phyloP scores from a whole-genome alignment of 2,797 vertebrate species.

The Spea hammondii region DNA sequence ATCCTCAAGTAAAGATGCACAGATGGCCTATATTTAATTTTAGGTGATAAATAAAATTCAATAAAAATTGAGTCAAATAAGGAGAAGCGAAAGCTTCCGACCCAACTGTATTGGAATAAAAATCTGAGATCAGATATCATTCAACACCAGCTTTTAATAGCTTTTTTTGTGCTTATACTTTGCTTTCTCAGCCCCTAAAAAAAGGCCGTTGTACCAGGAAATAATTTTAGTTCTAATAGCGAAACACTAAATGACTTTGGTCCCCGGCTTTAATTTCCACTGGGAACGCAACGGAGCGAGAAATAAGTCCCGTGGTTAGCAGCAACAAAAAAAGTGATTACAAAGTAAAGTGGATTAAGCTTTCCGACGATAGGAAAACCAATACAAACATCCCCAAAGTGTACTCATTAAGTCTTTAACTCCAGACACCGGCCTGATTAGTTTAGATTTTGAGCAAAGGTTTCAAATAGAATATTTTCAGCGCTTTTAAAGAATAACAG shows the following conservation, averaged over 20 bases:
- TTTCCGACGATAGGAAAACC: slow-evolving; percentile 22
- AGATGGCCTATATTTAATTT: too few species aligned
- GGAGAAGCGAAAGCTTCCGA: too few species aligned
- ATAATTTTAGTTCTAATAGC: neutral
- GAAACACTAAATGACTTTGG: slow-evolving; percentile 16
- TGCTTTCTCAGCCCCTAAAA: too few species aligned
- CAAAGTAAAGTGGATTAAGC: slow-evolving; percentile 28
- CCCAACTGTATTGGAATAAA: too few species aligned
- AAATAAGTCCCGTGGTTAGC: slow-evolving; percentile 15
- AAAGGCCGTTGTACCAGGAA: neutral
- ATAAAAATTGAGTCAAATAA: too few species aligned
- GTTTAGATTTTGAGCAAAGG: neutral
- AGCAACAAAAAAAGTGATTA: slow-evolving; percentile 28
- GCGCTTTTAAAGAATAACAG: neutral
- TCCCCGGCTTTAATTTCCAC: slow-evolving; percentile 18
- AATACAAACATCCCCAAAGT: slow-evolving; percentile 22
- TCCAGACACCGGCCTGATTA: neutral
- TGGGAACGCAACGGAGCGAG: slow-evolving; percentile 2
- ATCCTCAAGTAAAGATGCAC: too few species aligned
- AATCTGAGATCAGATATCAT: too few species aligned
- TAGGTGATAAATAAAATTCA: too few species aligned
- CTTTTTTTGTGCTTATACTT: too few species aligned
- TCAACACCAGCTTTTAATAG: too few species aligned
- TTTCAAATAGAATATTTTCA: neutral
- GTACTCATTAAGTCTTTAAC: neutral